A percentile compares a stretch with the other conserved stretches of the same genome.
Conservation (phyloP, 2,113 vertebrate genomes). For the Galemys pyrenaicus region DNA sequence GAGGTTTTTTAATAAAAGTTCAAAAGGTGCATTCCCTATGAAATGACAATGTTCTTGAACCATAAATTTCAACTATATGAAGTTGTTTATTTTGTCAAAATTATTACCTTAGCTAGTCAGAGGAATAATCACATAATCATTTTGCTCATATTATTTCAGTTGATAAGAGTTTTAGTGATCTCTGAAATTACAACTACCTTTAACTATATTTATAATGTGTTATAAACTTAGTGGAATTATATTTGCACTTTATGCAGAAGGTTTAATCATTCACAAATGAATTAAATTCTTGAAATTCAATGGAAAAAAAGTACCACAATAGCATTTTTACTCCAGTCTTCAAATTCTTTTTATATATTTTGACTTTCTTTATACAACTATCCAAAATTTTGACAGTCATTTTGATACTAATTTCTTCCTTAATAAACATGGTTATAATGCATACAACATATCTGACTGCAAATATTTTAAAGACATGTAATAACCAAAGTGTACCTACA, state of each 20-base stretch:
- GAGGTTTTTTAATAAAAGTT: neutral
- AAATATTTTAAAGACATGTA: neutral
- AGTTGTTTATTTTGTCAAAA: neutral
- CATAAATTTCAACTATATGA: neutral
- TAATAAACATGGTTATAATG: neutral
- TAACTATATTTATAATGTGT: neutral
- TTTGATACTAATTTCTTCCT: neutral
- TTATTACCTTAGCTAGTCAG: neutral
- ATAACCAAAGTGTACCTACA: neutral
- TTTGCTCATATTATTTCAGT: neutral
- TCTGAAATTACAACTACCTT: neutral
- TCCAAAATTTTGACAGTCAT: neutral
- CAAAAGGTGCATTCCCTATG: neutral
- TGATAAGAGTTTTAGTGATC: neutral
- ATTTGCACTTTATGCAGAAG: neutral
- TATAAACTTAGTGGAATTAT: neutral
- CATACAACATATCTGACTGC: neutral
- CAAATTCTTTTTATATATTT: neutral
- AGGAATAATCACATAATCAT: neutral
- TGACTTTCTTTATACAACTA: neutral
- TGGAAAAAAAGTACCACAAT: neutral
- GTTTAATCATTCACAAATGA: conserved; percentile 7
- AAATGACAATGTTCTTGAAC: neutral
- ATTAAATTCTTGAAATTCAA: neutral
- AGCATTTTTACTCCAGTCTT: conserved; percentile 1